Percentiles rank a stretch among this genome's conserved stretches.
Evolutionary conservation across 2,797 vertebrate genomes (phyloP).

Genomic region (Tolypeutes matacus): DNA sequence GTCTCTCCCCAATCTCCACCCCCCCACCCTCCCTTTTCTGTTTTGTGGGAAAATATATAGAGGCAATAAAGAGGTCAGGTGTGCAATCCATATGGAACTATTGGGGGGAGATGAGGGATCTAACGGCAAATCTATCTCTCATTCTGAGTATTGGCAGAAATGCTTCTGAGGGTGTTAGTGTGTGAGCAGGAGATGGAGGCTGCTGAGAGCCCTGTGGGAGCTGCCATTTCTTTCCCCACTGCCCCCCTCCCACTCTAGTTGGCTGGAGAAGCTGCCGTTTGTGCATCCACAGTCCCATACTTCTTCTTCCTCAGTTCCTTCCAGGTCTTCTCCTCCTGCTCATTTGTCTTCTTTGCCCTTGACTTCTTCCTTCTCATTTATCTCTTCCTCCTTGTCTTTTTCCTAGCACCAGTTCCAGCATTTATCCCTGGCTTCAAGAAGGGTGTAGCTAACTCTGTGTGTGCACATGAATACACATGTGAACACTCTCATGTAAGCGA

Average conservation of each 20-base stretch:
- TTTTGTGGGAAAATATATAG: constrained; percentile 11
- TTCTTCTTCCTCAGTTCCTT: constrained; percentile 34
- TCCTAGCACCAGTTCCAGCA: neutral
- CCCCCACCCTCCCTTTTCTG: too few species aligned
- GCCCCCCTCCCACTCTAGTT: neutral
- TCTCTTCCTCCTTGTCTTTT: constrained; percentile 11
- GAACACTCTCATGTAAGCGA: neutral
- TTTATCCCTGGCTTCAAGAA: constrained; percentile 41
- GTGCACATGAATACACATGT: neutral
- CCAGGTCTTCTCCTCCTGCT: neutral
- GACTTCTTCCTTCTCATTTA: constrained; percentile 59
- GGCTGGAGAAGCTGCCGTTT: neutral
- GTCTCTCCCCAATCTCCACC: neutral
- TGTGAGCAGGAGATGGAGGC: neutral
- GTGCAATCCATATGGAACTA: constrained; percentile 35
- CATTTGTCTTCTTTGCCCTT: constrained; percentile 61
- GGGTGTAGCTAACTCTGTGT: neutral
- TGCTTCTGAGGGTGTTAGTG: constrained; percentile 26
- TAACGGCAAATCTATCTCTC: constrained; percentile 23
- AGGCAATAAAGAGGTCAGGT: constrained; percentile 59
- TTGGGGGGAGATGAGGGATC: constrained; percentile 46
- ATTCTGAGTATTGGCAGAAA: constrained; percentile 57
- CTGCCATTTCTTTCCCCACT: constrained; percentile 1
- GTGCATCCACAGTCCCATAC: neutral
- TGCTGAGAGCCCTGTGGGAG: constrained; percentile 11